Evolutionary conservation across 92 coral and sea anemone species (phyloP), one percentile per base, ranked within the genome.

Genomic region (Phenganax stokvisi): DNA sequence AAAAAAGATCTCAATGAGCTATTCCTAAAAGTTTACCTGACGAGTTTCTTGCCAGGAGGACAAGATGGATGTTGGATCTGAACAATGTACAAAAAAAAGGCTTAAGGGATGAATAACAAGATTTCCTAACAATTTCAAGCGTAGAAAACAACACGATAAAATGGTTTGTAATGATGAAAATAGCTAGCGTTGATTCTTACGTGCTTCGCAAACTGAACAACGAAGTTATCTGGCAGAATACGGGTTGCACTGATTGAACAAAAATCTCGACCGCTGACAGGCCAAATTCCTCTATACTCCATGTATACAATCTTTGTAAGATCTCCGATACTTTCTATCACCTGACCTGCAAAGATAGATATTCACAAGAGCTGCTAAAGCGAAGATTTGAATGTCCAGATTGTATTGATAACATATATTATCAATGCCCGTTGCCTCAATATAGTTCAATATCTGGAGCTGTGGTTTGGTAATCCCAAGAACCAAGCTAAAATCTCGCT

Each of bases 221-320:
- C 76, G 0, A 87, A 69, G 51, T 89, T 89, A 17, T 90, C 94
- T 20, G 73, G 57, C 12, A 94, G 70, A 73, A 92, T 91, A 81
- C 91, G 85, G 44, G 86, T 27, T 20, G 88, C 88, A 27, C 63
- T 87, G 13, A 88, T 9, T 44, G 79, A 86, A 60, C 93, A 90
- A 77, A 94, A 90, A 85, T 94, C 98, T 10, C 98, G 92, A 54
- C 94, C 97, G 72, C 92, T 94, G 5, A 96, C 84, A 8, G 98
- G 98, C 98, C 98, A 94, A 11, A 92, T 86, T 29, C 92, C 91
- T 78, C 87, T 94, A 85, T 83, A 94, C 72, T 94, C 97, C 86
- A 90, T 3, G 74, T 79, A 62, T 15, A 51, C 1, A 65, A 86
- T 80, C 9, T 69, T 82, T 1, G 89, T 82, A 12, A 86, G 86